Evolutionary conservation across 2,888 invertebrate genomes (phyloP).

Genomic region (Agrotis clavis): DNA sequence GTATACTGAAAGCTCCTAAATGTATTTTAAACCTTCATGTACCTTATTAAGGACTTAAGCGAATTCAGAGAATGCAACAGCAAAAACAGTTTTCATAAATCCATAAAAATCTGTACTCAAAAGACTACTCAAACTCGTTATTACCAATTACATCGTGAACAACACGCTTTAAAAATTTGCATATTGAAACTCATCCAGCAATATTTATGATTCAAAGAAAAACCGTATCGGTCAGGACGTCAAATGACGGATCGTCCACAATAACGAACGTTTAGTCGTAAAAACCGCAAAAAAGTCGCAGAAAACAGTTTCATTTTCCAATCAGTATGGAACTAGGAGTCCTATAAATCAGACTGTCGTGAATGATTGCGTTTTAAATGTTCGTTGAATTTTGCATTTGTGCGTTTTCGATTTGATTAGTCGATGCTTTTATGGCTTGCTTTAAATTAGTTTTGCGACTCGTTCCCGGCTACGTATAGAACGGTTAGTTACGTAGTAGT

Average conservation of each 20-base stretch:
- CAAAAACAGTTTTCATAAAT: slow-evolving; percentile 16
- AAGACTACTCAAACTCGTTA: slow-evolving; percentile 12
- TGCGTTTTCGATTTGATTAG: slow-evolving; percentile 53
- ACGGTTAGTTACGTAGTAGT: slow-evolving; percentile 2
- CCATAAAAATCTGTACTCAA: slow-evolving; percentile 22
- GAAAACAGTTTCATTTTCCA: slow-evolving; percentile 47
- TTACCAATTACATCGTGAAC: slow-evolving; percentile 14
- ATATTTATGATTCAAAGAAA: slow-evolving; percentile 46
- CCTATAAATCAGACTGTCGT: slow-evolving; percentile 49
- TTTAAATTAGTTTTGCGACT: slow-evolving; percentile 47
- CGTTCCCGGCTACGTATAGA: slow-evolving; percentile 7
- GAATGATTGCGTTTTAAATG: slow-evolving; percentile 42
- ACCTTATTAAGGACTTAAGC: neutral
- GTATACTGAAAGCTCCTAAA: too few relatives aligned
- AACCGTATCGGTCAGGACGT: slow-evolving; percentile 16
- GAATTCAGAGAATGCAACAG: neutral
- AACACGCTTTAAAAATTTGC: slow-evolving; percentile 33
- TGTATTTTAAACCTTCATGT: too few relatives aligned
- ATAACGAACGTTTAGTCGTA: slow-evolving; percentile 54
- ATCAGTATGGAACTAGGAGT: slow-evolving; percentile 37
- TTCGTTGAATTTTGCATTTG: slow-evolving; percentile 50
- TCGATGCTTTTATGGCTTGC: slow-evolving; percentile 51
- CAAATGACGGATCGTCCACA: slow-evolving; percentile 56
- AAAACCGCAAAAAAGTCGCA: slow-evolving; percentile 36
- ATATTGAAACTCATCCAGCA: slow-evolving; percentile 36